These are phyloP conservation scores for Phylloscopus trochilus DNA, from an alignment of 2,113 vertebrate genomes.

Conservation along the genomic window DNA sequence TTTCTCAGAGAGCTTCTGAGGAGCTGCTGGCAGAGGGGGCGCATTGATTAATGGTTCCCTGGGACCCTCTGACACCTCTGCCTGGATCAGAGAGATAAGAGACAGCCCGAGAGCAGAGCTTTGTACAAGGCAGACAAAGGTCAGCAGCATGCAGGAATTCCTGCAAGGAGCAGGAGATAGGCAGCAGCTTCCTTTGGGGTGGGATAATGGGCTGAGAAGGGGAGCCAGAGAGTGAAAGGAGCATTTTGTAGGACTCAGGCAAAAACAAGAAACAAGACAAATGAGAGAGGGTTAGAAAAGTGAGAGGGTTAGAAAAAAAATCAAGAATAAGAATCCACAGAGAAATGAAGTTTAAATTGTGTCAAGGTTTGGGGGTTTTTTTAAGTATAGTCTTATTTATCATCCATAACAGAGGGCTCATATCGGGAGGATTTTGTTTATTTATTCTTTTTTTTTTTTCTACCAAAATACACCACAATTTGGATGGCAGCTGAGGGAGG, in stretches of 20 bases:
- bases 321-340: neutral
- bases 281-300: slow-evolving; percentile 1
- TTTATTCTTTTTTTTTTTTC: neutral
- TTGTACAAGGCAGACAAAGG: slow-evolving; percentile 60
- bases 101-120: slow-evolving; percentile 24
- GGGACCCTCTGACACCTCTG: slow-evolving; percentile 72
- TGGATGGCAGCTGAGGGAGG: neutral
- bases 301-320: too few species aligned
- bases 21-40: slow-evolving; percentile 58
- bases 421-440: neutral
- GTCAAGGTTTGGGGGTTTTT: neutral
- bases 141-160: slow-evolving; percentile 49
- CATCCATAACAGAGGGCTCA: neutral
- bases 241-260: slow-evolving; percentile 10
- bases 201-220: slow-evolving; percentile 45
- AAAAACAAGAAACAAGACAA: slow-evolving; percentile 46
- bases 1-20: slow-evolving; percentile 29
- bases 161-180: slow-evolving; percentile 10
- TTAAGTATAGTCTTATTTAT: neutral
- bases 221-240: slow-evolving; percentile 33
- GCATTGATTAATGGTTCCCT: slow-evolving; percentile 70
- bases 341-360: neutral
- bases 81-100: slow-evolving; percentile 72
- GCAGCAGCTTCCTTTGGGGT: slow-evolving; percentile 13
- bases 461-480: neutral